phyloP scores from a whole-genome alignment of 2,113 vertebrate genomes.

The Nerophis ophidion region DNA sequence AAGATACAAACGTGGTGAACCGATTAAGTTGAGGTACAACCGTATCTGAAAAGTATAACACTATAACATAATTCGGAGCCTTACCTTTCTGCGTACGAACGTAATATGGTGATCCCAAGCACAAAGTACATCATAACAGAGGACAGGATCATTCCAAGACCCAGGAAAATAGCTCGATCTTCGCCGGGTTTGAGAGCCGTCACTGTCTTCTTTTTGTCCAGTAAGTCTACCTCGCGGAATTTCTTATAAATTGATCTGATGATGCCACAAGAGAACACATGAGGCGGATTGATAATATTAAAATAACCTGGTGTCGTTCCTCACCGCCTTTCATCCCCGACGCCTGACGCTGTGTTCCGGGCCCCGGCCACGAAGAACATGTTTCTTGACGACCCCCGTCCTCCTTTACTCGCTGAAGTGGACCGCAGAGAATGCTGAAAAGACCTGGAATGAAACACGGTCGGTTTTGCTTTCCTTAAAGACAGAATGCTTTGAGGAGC shows the following conservation, averaged over 20 bases:
- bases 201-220: constrained; percentile 92
- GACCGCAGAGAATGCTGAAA: constrained; percentile 67
- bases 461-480: constrained; percentile 6
- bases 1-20: no score
- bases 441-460: constrained; percentile 69
- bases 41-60: no score
- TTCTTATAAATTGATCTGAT: constrained; percentile 90
- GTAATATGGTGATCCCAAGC: constrained; percentile 86
- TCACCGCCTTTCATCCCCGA: constrained; percentile 83
- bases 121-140: constrained; percentile 96
- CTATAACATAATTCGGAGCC: neutral
- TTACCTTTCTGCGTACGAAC: constrained; percentile 87
- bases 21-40: no score
- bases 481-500: neutral
- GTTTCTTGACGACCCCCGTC: constrained; percentile 70
- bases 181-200: constrained; percentile 90
- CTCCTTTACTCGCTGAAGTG: constrained; percentile 64
- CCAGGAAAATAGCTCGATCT: constrained; percentile 87
- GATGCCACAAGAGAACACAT: constrained; percentile 4
- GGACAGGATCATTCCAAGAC: constrained; percentile 89
- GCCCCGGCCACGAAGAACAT: constrained; percentile 92
- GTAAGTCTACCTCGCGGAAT: constrained; percentile 82
- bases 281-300: neutral
- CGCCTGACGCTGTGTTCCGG: constrained; percentile 70
- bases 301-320: neutral